A percentile compares a stretch with the other conserved stretches of the same genome.
phyloP scores from a whole-genome alignment of 64 coral and sea anemone genomes.

The Montipora cactus region DNA sequence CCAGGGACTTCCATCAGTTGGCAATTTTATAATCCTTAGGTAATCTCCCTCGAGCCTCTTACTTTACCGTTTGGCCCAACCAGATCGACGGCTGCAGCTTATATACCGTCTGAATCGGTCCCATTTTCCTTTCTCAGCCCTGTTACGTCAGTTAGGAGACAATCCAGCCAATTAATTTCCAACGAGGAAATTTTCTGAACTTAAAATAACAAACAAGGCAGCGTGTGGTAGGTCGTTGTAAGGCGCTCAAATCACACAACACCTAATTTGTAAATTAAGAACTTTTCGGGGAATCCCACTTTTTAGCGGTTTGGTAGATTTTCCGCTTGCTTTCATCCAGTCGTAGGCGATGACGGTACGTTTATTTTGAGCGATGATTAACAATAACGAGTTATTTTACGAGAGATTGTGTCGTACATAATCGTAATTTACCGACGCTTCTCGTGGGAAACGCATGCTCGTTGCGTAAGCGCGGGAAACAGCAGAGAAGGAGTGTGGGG shows the following conservation, averaged over 20 bases:
- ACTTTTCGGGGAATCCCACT: neutral
- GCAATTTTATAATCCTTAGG: too few relatives aligned
- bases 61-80: neutral
- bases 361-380: slow-evolving; percentile 22
- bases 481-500: neutral
- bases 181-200: neutral
- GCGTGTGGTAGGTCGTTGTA: too few relatives aligned
- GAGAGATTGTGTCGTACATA: neutral
- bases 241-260: neutral
- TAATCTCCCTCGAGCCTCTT: neutral
- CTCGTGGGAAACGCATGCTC: neutral
- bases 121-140: neutral
- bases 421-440: neutral
- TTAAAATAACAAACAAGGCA: slow-evolving; percentile 3
- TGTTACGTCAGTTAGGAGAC: neutral
- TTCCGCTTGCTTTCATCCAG: neutral
- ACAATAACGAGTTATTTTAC: neutral
- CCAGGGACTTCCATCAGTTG: neutral
- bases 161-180: neutral
- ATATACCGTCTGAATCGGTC: neutral
- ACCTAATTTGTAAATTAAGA: neutral
- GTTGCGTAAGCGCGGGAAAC: neutral
- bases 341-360: neutral
- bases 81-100: neutral
- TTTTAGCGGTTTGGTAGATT: neutral